Evolutionary conservation across 2,113 vertebrate genomes (phyloP).

Genomic region (Vulpes ferrilata): DNA sequence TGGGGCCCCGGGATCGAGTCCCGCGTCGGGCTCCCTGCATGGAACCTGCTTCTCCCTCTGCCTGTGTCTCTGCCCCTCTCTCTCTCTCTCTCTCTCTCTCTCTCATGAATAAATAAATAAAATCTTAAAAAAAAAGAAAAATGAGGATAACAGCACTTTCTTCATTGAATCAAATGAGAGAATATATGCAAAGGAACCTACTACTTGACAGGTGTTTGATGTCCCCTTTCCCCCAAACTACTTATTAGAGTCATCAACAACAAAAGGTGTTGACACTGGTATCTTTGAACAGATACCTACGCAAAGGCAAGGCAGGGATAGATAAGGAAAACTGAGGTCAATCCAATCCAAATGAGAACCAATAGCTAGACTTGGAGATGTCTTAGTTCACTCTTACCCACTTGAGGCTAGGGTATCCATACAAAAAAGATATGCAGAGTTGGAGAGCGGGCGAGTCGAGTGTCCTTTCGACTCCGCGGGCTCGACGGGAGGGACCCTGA

Average conservation of each 20-base stretch:
- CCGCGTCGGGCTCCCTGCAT: no score
- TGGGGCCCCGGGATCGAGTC: no score
- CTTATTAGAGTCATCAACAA: constrained; percentile 30
- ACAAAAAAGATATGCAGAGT: constrained; percentile 54
- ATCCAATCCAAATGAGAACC: constrained; percentile 13
- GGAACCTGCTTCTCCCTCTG: no score
- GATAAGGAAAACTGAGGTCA: constrained; percentile 36
- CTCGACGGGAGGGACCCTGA: constrained; percentile 76
- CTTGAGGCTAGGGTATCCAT: background rate
- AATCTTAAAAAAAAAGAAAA: background rate
- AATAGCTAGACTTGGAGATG: background rate
- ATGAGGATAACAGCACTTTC: background rate
- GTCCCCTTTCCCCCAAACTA: background rate
- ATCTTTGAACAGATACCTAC: background rate
- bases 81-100: no score
- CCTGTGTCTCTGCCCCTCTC: no score
- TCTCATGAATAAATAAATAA: no score
- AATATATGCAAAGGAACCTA: constrained; percentile 37
- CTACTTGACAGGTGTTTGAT: background rate
- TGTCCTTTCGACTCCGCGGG: constrained; percentile 54
- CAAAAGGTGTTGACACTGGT: constrained; percentile 37
- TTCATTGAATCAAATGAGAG: constrained; percentile 46
- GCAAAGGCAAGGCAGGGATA: background rate
- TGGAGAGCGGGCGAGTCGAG: background rate
- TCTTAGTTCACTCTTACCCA: background rate